A percentile compares a stretch with the other conserved stretches of the same genome.
Conservation (phyloP, 2,797 vertebrate genomes). For the Champsocephalus esox region DNA sequence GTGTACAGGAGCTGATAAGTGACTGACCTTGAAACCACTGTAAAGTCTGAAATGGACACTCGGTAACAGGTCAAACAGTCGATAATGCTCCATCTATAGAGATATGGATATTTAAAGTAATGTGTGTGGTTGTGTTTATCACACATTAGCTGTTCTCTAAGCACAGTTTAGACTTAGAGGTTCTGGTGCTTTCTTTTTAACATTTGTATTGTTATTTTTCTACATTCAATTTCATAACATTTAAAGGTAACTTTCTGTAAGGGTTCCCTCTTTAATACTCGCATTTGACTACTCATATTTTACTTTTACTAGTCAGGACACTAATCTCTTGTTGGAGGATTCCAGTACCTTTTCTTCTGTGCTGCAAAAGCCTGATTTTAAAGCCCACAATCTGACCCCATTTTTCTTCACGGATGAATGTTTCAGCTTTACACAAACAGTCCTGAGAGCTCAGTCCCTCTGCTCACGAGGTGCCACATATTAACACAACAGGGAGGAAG, state of each 20-base stretch:
- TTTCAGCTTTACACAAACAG: conserved; percentile 51
- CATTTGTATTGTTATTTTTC: background rate
- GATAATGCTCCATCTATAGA: conserved; percentile 33
- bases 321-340: background rate
- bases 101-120: conserved; percentile 3
- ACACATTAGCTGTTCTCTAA: background rate
- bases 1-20: conserved; percentile 5
- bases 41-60: conserved; percentile 11
- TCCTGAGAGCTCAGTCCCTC: conserved; percentile 36
- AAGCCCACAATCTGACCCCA: conserved; percentile 13
- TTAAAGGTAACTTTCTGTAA: background rate
- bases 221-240: background rate
- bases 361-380: conserved; percentile 6
- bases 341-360: background rate
- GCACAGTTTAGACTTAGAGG: no score
- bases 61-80: conserved; percentile 22
- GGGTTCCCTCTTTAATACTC: no score
- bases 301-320: background rate
- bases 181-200: background rate
- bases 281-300: background rate
- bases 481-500: conserved; percentile 37
- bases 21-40: conserved; percentile 37
- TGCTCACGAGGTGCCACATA: conserved; percentile 23
- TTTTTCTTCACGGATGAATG: conserved; percentile 34
- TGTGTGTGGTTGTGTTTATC: background rate